Percentiles rank a stretch among this genome's conserved stretches.
phyloP scores from a whole-genome alignment of 2,797 vertebrate species.

The Dryobates pubescens region DNA sequence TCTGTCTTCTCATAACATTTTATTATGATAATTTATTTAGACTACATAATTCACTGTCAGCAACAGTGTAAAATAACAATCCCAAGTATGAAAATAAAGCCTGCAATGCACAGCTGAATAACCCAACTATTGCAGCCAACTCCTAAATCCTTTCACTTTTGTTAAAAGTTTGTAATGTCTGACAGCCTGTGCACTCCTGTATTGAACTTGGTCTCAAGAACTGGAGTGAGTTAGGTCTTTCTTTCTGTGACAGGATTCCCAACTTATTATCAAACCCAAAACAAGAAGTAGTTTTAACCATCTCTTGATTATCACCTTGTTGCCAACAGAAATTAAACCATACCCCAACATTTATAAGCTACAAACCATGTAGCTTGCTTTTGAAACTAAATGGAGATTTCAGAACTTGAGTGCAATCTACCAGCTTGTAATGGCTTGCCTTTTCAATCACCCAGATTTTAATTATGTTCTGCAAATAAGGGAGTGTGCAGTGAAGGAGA shows the following conservation, averaged over 20 bases:
- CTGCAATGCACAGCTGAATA: not conserved
- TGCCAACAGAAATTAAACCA: not conserved
- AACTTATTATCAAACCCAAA: not conserved
- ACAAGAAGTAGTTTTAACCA: not conserved
- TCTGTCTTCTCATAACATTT: not conserved
- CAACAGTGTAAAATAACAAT: constrained; percentile 3
- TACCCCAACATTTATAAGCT: not conserved
- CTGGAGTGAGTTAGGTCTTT: not conserved
- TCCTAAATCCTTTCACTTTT: not conserved
- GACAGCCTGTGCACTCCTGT: not conserved
- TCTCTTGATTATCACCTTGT: not conserved
- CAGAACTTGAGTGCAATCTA: not conserved
- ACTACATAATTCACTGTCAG: not conserved
- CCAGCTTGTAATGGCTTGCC: not conserved
- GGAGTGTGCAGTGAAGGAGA: not conserved
- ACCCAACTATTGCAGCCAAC: not conserved
- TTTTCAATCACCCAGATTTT: not conserved
- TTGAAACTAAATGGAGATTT: not conserved
- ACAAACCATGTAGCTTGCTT: not conserved
- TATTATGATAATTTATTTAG: not conserved
- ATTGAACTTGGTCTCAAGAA: not conserved
- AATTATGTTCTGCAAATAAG: not conserved
- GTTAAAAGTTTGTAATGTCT: not conserved
- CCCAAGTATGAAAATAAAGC: constrained; percentile 7
- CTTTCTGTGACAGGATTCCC: not conserved